These are phyloP conservation scores for Pelmatolapia mariae DNA, from an alignment of 2,113 vertebrate species.

Conservation along the genomic window DNA sequence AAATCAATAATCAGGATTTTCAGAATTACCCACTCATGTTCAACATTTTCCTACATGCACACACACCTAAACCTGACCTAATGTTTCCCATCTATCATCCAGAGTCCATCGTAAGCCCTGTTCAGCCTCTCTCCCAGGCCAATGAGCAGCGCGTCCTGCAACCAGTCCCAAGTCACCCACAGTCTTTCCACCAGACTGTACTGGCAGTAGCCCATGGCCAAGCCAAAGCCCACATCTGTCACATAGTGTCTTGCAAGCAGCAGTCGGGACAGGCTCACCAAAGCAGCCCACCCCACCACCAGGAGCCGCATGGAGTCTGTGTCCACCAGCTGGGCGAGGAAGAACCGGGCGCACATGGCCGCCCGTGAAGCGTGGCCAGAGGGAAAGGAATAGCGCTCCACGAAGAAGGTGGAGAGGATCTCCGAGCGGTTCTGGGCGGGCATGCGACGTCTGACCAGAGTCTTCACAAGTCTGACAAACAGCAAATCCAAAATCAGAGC, in stretches of 20 bases:
- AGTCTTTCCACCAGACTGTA: slow-evolving; percentile 80
- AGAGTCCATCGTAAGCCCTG: slow-evolving; percentile 32
- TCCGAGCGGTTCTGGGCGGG: slow-evolving; percentile 85
- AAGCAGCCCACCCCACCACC: slow-evolving; percentile 80
- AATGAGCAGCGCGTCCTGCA: slow-evolving; percentile 71
- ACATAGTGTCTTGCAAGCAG: slow-evolving; percentile 88
- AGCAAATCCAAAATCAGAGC: slow-evolving; percentile 82
- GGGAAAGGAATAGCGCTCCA: slow-evolving; percentile 88
- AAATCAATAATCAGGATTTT: not conserved
- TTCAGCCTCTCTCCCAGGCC: slow-evolving; percentile 46
- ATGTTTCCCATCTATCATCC: slow-evolving; percentile 26
- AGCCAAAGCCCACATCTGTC: slow-evolving; percentile 81
- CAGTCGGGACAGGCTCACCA: slow-evolving; percentile 81
- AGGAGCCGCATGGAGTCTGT: slow-evolving; percentile 78
- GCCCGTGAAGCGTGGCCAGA: slow-evolving; percentile 85
- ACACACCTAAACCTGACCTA: not conserved
- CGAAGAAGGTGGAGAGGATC: slow-evolving; percentile 81
- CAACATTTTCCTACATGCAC: not conserved
- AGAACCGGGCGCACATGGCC: slow-evolving; percentile 79
- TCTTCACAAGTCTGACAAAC: slow-evolving; percentile 80
- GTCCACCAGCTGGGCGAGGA: slow-evolving; percentile 81
- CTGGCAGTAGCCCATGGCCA: slow-evolving; percentile 82
- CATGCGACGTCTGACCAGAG: slow-evolving; percentile 75
- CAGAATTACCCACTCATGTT: not conserved
- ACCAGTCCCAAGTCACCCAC: slow-evolving; percentile 80